Evolutionary conservation across 2,888 invertebrate species (phyloP).

Genomic region (Ophion costatus): DNA sequence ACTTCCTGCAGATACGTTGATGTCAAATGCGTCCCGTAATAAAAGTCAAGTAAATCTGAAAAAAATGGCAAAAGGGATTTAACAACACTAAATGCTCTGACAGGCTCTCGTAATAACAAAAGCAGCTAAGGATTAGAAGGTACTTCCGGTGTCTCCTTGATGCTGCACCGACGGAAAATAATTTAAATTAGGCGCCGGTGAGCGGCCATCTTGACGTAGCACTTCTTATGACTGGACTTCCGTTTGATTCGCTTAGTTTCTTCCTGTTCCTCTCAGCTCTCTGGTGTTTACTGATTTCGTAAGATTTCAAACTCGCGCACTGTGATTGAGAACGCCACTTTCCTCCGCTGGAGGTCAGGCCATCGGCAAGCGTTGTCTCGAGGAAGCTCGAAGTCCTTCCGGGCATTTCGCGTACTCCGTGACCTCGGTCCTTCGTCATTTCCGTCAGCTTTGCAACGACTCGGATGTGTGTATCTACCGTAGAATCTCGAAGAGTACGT

Average conservation of each 20-base stretch:
- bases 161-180: no score
- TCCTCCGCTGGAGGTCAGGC: neutral
- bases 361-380: neutral
- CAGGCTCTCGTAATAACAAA: no score
- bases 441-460: conserved; percentile 15
- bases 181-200: no score
- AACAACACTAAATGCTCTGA: no score
- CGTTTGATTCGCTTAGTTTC: neutral
- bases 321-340: neutral
- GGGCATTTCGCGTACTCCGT: conserved; percentile 18
- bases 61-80: no score
- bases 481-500: neutral
- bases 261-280: neutral
- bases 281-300: neutral
- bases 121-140: no score
- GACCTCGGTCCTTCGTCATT: conserved; percentile 40
- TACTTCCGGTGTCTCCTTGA: no score
- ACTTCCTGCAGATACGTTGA: no score
- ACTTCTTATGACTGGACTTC: neutral
- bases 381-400: neutral
- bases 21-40: no score
- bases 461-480: conserved; percentile 2
- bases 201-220: neutral
- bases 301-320: neutral
- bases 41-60: no score